A percentile compares a stretch with the other conserved stretches of the same genome.
Evolutionary conservation across 2,888 invertebrate genomes (phyloP).

Genomic region (Oxyteleia sp.): DNA sequence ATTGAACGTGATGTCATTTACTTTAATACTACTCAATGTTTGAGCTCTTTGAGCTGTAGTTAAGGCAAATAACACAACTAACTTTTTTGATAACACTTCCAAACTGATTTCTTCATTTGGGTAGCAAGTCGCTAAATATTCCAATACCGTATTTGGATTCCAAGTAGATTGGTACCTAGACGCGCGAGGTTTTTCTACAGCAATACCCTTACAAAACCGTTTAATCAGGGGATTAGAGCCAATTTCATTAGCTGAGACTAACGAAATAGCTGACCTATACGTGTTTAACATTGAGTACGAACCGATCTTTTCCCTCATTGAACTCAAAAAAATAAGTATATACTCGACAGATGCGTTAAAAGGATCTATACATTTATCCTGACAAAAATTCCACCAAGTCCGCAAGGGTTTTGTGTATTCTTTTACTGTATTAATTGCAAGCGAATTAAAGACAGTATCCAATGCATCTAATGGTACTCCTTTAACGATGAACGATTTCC

Average conservation of each 20-base stretch:
- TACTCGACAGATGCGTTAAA: not conserved
- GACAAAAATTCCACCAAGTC: not conserved
- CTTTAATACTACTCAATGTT: no score
- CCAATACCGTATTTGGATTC: not conserved
- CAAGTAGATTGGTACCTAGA: constrained; percentile 4
- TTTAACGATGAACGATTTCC: not conserved
- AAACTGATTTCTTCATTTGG: not conserved
- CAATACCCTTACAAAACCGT: constrained; percentile 8
- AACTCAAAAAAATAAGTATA: not conserved
- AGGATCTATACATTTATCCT: not conserved
- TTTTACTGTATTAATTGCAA: not conserved
- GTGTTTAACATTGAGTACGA: constrained; percentile 7
- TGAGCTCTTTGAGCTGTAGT: no score
- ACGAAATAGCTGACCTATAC: constrained; percentile 5
- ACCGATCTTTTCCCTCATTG: not conserved
- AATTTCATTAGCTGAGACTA: not conserved
- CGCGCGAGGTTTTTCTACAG: not conserved
- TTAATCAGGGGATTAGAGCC: not conserved
- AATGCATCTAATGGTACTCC: not conserved
- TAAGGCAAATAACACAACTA: not conserved
- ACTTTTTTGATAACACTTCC: not conserved
- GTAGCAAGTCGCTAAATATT: not conserved
- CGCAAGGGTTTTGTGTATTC: not conserved
- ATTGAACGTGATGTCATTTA: no score
- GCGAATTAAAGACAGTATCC: not conserved